These are phyloP conservation scores for Phaetusa simplex DNA, from an alignment of 2,113 vertebrate species.

Conservation along the genomic window DNA sequence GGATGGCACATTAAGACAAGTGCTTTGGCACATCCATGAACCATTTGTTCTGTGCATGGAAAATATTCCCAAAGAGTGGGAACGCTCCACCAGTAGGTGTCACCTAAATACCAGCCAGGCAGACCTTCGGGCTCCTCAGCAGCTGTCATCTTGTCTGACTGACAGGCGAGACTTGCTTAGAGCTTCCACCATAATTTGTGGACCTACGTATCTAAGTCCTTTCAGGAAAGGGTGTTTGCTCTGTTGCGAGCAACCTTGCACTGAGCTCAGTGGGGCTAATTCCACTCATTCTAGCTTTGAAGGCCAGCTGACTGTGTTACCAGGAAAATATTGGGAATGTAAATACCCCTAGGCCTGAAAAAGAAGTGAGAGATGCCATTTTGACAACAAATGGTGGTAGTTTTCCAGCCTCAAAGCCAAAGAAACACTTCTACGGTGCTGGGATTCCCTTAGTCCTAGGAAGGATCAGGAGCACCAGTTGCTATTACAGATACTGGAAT, in stretches of 20 bases:
- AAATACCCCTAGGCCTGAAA: not conserved
- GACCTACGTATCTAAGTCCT: not conserved
- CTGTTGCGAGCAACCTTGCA: not conserved
- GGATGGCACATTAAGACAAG: not conserved
- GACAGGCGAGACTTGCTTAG: not conserved
- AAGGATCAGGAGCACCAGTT: not conserved
- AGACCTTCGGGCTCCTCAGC: fast-evolving
- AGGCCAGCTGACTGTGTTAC: not conserved
- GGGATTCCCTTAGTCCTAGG: fast-evolving
- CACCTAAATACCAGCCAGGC: not conserved
- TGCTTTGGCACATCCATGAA: not conserved
- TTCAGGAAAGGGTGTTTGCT: not conserved
- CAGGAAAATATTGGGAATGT: not conserved
- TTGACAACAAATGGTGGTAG: not conserved
- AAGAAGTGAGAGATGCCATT: not conserved
- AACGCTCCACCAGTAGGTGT: slow-evolving; percentile 1
- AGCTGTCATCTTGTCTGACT: not conserved
- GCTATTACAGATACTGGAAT: not conserved
- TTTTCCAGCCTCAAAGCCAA: not conserved
- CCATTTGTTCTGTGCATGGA: not conserved
- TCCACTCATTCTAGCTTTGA: not conserved
- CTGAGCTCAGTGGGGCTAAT: not conserved
- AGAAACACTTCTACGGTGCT: not conserved
- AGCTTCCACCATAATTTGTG: not conserved
- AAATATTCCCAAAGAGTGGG: not conserved